These are phyloP conservation scores for Pogona vitticeps DNA, from an alignment of 2,113 vertebrate species.

Conservation along the genomic window DNA sequence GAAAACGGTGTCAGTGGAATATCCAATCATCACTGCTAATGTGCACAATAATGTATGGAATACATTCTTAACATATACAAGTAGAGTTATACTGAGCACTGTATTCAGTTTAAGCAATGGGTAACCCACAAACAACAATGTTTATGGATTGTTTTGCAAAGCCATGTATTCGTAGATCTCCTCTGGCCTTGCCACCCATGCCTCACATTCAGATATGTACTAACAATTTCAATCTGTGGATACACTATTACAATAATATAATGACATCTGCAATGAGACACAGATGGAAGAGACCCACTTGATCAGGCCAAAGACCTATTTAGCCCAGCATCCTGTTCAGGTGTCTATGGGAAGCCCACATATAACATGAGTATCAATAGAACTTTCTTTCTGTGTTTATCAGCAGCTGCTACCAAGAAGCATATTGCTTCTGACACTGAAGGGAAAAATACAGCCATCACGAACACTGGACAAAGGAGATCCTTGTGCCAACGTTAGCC, in stretches of 20 bases:
- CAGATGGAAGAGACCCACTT: not conserved
- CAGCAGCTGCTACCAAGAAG: not conserved
- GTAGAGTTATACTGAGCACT: slow-evolving; percentile 2
- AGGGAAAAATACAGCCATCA: not conserved
- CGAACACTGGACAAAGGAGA: not conserved
- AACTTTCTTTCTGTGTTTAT: not conserved
- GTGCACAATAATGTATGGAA: not conserved
- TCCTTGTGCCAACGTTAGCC: not conserved
- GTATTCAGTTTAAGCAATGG: slow-evolving; percentile 5
- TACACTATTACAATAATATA: not conserved
- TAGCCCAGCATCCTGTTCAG: not conserved
- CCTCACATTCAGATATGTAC: not conserved
- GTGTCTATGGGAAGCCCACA: not conserved
- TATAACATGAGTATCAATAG: not conserved
- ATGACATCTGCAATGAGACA: not conserved
- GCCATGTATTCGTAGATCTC: not conserved
- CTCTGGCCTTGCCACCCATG: not conserved
- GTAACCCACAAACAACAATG: not conserved
- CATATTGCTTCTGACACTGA: not conserved
- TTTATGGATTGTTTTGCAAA: not conserved
- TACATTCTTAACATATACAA: slow-evolving; percentile 12
- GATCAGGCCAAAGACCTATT: not conserved
- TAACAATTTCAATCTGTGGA: not conserved
- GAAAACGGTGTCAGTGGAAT: not conserved
- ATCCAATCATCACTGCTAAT: slow-evolving; percentile 9